Evolutionary conservation across 2,113 vertebrate species (phyloP), one percentile per base, ranked within the genome.

Genomic region (Stigmatopora nigra): DNA sequence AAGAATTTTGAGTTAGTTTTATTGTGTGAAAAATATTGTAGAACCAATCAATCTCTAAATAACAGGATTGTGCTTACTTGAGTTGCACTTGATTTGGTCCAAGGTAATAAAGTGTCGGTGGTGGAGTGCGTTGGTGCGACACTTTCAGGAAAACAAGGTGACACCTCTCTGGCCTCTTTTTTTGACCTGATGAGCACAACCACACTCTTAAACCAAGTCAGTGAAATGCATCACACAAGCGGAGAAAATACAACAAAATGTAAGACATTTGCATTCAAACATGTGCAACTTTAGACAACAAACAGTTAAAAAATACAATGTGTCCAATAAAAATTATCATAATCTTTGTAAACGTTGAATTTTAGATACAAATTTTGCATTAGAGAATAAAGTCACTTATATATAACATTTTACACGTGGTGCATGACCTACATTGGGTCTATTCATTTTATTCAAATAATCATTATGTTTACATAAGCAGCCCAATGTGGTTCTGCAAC

Each of bases 31-130:
- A 41, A 41, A 41, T 41, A 41, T 41, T 7, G 9, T 7, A 41
- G 9, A 41, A 7, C 9, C 38, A 41, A 8, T 41, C 38, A 41
- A 41, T 8, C 38, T 41, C 38, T 3, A 41, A 31, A 41, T 4
- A 9, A 60, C 8, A 15, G n/a, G n/a, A 38, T 35, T 14, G 35
- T 38, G n/a, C 91, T 90, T 90, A 98, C 95, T 93, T 96, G 94
- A 84, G 90, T 91, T 86, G 92, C 87, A 81, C 88, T 92, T 83
- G 87, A 90, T 92, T 93, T 94, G 87, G 89, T 91, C 91, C 92
- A 93, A 68, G 94, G 90, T 88, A 94, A 90, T 79, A 95, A 86
- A 85, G 90, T 92, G 75, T 93, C 87, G 64, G 93, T 92, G 69
- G 92, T 88, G 70, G 91, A 83, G 81, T 92, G 81, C 0, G 90